phyloP scores from a whole-genome alignment of 2,797 vertebrate species.

The Cuniculus paca region DNA sequence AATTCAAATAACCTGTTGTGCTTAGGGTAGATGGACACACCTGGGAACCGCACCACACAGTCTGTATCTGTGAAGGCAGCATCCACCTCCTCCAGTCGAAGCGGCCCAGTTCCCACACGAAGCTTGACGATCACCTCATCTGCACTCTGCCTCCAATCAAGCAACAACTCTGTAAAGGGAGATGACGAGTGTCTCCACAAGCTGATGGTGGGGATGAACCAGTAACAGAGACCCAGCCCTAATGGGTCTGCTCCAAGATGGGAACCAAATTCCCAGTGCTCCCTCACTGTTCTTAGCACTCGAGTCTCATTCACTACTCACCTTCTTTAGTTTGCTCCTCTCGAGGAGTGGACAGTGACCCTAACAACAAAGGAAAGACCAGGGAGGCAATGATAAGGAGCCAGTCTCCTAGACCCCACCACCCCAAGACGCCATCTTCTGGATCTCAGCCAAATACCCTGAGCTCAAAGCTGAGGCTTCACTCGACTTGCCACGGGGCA shows the following conservation, averaged over 20 bases:
- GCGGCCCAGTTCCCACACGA: constrained; percentile 91
- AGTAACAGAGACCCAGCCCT: neutral
- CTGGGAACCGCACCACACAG: constrained; percentile 93
- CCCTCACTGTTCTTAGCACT: neutral
- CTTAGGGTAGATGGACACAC: constrained; percentile 77
- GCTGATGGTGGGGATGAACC: neutral
- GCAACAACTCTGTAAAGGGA: constrained; percentile 92
- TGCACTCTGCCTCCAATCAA: constrained; percentile 98
- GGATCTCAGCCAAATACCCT: neutral
- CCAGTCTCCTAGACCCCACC: neutral
- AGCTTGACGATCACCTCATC: constrained; percentile 96
- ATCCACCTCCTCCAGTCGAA: constrained; percentile 92
- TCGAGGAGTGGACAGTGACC: constrained; percentile 26
- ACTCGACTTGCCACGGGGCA: neutral
- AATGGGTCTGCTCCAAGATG: neutral
- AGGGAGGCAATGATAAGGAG: neutral
- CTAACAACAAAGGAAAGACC: constrained; percentile 65
- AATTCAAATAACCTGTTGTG: neutral
- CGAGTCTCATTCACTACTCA: constrained; percentile 52
- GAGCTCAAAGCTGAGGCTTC: constrained; percentile 16
- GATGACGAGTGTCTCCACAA: neutral
- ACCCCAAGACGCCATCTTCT: neutral
- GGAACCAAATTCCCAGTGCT: neutral
- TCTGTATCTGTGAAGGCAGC: constrained; percentile 94
- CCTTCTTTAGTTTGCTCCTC: constrained; percentile 82